Conservation (phyloP, 53 echinoderm and acorn worm species). For the Stichopus horrens region DNA sequence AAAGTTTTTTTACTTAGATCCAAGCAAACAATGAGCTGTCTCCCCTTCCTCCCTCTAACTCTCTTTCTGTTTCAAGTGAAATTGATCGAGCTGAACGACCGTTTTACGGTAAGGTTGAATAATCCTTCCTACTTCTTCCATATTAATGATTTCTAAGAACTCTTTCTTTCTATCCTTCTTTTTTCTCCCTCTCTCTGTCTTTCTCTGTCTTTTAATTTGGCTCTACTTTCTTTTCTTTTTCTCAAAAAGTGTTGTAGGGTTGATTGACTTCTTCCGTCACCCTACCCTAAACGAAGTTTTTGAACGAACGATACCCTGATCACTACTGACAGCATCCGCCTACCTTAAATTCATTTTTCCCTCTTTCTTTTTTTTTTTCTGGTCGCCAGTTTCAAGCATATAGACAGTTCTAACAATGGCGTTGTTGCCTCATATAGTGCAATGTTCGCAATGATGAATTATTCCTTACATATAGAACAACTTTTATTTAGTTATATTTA, state of each 20-base stretch:
- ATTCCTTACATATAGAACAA: slow-evolving; percentile 3
- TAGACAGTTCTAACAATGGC: too few species aligned
- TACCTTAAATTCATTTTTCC: neutral
- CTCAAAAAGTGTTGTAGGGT: neutral
- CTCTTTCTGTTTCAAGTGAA: too few species aligned
- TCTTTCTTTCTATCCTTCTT: too few species aligned
- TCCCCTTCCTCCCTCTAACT: too few species aligned
- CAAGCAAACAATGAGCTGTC: too few species aligned
- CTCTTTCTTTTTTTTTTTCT: neutral
- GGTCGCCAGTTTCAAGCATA: too few species aligned
- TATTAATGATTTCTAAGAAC: neutral
- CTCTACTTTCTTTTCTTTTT: neutral
- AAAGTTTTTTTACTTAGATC: neutral
- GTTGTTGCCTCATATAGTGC: slow-evolving; percentile 1
- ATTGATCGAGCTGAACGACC: too few species aligned
- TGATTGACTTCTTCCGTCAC: neutral
- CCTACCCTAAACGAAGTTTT: neutral
- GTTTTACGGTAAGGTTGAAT: neutral
- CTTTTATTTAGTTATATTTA: slow-evolving; percentile 31
- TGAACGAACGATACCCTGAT: neutral
- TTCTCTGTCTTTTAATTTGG: too few species aligned
- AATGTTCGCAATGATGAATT: slow-evolving; percentile 22
- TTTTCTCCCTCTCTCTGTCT: too few species aligned
- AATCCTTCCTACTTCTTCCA: neutral
- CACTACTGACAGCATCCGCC: neutral